phyloP scores from a whole-genome alignment of 2,113 vertebrate genomes.

The Galemys pyrenaicus region DNA sequence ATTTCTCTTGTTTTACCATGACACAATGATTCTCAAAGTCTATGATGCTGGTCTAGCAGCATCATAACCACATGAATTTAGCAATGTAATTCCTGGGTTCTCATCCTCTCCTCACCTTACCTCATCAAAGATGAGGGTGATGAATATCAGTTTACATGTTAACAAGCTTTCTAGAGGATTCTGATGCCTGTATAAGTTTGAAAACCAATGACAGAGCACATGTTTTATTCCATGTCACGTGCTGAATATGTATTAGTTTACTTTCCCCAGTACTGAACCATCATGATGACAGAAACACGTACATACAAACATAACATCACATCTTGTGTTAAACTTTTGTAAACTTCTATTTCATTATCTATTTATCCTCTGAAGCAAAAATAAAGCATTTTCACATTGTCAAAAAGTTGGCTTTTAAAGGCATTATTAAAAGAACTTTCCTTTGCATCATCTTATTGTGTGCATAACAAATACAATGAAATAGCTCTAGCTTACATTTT shows the following conservation, averaged over 20 bases:
- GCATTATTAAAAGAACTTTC: neutral
- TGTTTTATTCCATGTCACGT: neutral
- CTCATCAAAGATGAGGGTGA: neutral
- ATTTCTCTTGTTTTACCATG: neutral
- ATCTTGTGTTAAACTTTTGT: neutral
- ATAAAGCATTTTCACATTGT: neutral
- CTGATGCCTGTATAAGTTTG: too few species aligned
- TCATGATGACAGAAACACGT: neutral
- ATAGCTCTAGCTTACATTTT: constrained; percentile 1
- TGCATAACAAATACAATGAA: neutral
- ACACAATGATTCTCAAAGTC: neutral
- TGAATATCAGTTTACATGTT: neutral
- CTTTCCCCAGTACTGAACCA: neutral
- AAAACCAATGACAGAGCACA: neutral
- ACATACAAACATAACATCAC: neutral
- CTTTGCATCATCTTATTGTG: neutral
- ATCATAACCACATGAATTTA: neutral
- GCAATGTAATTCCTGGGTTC: neutral
- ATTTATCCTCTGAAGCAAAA: neutral
- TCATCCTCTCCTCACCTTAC: neutral
- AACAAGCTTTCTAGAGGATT: neutral
- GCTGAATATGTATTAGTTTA: neutral
- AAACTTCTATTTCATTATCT: neutral
- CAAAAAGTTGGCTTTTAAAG: neutral
- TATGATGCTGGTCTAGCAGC: neutral